Conservation (phyloP, 2,797 vertebrate genomes). For the Sus cebifrons region DNA sequence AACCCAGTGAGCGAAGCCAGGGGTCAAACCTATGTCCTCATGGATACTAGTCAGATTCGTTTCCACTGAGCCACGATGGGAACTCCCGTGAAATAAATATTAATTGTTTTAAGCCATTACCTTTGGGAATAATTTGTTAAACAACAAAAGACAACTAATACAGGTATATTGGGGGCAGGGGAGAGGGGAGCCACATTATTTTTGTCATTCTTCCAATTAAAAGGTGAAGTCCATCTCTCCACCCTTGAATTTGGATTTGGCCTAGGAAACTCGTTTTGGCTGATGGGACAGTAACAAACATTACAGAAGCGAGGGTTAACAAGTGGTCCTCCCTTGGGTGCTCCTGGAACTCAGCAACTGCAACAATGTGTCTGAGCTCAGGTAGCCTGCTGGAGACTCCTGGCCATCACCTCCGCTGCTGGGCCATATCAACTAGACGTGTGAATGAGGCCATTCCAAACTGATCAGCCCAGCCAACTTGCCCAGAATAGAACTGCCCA, state of each 20-base stretch:
- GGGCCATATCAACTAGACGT: neutral
- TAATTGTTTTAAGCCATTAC: neutral
- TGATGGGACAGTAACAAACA: constrained; percentile 29
- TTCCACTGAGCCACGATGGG: too few species aligned
- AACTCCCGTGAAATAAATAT: neutral
- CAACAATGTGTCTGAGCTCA: neutral
- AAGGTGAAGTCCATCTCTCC: neutral
- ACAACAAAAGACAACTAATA: constrained; percentile 12
- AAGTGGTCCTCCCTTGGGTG: constrained; percentile 16
- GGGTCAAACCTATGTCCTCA: too few species aligned
- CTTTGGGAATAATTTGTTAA: neutral
- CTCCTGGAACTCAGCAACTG: neutral
- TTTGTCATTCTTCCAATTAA: neutral
- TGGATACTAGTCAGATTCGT: too few species aligned
- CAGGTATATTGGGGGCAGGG: neutral
- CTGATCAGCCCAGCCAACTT: neutral
- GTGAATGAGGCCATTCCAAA: neutral
- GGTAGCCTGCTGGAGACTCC: neutral
- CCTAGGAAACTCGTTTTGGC: constrained; percentile 24
- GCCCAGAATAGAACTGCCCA: neutral
- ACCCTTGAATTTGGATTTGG: constrained; percentile 52
- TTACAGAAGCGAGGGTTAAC: neutral
- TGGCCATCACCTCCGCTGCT: neutral
- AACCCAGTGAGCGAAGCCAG: too few species aligned
- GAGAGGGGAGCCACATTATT: neutral